Percentiles rank a stretch among this genome's conserved stretches.
Conservation (phyloP, 2,797 vertebrate genomes). For the Clarias laeviceps region DNA sequence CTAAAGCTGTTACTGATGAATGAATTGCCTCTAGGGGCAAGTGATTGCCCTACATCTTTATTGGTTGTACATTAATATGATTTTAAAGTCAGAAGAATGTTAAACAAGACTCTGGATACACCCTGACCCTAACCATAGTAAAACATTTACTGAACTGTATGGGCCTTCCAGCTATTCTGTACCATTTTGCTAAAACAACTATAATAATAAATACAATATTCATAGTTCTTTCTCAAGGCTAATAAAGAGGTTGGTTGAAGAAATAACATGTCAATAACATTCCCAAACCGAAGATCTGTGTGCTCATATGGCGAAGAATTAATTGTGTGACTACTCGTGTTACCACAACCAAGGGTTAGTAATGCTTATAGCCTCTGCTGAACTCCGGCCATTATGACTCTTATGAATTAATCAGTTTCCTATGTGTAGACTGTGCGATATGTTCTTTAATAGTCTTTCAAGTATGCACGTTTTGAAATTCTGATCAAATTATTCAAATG, state of each 20-base stretch:
- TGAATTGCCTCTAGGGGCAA: background rate
- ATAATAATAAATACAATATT: background rate
- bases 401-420: conserved; percentile 67
- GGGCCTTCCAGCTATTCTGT: too few species aligned
- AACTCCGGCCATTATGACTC: conserved; percentile 66
- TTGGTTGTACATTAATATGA: background rate
- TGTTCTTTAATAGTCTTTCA: conserved; percentile 37
- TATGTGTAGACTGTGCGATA: conserved; percentile 33
- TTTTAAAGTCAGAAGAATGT: background rate
- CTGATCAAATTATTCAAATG: background rate
- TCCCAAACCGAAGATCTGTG: background rate
- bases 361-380: conserved; percentile 62
- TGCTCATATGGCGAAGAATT: conserved; percentile 62
- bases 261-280: conserved; percentile 11
- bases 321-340: conserved; percentile 76
- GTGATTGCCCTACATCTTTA: background rate
- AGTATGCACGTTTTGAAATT: conserved; percentile 1
- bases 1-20: background rate
- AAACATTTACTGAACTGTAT: background rate
- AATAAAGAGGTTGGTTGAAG: background rate
- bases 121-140: background rate
- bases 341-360: conserved; percentile 67
- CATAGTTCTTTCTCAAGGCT: background rate
- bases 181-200: background rate
- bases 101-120: background rate